Percentiles rank a stretch among this genome's conserved stretches.
Conservation (phyloP, 2,113 vertebrate species). For the Notarius quadriscutis region DNA sequence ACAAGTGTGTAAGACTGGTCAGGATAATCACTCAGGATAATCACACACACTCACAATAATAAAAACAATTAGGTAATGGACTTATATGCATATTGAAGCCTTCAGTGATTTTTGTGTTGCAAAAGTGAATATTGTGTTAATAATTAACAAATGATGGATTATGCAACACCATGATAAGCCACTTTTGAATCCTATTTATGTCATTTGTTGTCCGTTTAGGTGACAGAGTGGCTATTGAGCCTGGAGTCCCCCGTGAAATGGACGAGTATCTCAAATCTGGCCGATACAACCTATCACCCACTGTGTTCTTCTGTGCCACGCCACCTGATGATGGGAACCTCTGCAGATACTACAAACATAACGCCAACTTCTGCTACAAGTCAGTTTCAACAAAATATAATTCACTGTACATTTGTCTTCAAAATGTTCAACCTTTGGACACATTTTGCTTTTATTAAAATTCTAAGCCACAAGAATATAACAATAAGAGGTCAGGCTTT, state of each 20-base stretch:
- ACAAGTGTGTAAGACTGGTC: background rate
- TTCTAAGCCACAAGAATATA: background rate
- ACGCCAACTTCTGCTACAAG: conserved; percentile 94
- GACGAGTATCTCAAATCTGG: conserved; percentile 91
- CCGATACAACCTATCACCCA: conserved; percentile 89
- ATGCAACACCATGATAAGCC: background rate
- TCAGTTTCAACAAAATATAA: conserved; percentile 63
- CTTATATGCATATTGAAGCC: background rate
- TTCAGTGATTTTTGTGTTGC: background rate
- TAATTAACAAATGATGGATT: background rate
- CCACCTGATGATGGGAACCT: conserved; percentile 92
- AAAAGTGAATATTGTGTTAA: background rate
- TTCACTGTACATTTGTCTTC: background rate
- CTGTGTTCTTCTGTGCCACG: conserved; percentile 92
- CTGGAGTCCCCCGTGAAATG: conserved; percentile 81
- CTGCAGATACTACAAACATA: conserved; percentile 89
- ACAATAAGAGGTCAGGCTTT: background rate
- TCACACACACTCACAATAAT: background rate
- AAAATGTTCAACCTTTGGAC: background rate
- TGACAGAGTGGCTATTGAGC: conserved; percentile 92
- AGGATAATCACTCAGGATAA: background rate
- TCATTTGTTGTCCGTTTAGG: conserved; percentile 67
- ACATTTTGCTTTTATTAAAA: background rate
- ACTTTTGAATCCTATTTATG: background rate
- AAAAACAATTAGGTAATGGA: background rate